phyloP scores from a whole-genome alignment of 2,888 invertebrate genomes.

The Spisula subtruncata region DNA sequence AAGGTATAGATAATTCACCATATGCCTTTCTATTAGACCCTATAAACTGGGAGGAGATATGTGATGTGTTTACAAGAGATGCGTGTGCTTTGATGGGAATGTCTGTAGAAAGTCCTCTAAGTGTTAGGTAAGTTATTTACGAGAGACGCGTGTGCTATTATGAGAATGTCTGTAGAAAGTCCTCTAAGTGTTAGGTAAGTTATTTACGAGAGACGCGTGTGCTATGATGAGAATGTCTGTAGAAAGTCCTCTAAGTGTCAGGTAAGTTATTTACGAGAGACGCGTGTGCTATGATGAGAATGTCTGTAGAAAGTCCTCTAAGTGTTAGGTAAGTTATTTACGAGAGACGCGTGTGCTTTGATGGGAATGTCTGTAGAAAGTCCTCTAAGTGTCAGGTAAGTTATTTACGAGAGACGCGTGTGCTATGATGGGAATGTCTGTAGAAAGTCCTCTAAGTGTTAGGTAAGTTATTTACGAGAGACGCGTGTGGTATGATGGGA shows the following conservation, averaged over 20 bases:
- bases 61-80: constrained; percentile 96
- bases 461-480: constrained; percentile 96
- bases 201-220: too few species aligned
- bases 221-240: constrained; percentile 93
- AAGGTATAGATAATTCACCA: constrained; percentile 93
- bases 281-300: constrained; percentile 90
- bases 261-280: constrained; percentile 87
- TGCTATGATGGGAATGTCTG: constrained; percentile 95
- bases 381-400: constrained; percentile 96
- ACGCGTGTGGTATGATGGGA: constrained; percentile 96
- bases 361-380: constrained; percentile 96
- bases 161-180: constrained; percentile 96
- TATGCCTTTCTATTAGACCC: constrained; percentile 93
- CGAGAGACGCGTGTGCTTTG: background rate
- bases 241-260: constrained; percentile 96
- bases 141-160: constrained; percentile 70
- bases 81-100: constrained; percentile 96
- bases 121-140: constrained; percentile 91
- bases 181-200: constrained; percentile 94
- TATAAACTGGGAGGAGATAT: constrained; percentile 94
- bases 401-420: constrained; percentile 97
- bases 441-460: constrained; percentile 96
- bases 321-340: constrained; percentile 92
- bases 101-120: constrained; percentile 95
- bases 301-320: constrained; percentile 96